Evolutionary conservation across 2,797 vertebrate genomes (phyloP), one percentile per base, ranked within the genome.

Genomic region (Eulemur mongoz): DNA sequence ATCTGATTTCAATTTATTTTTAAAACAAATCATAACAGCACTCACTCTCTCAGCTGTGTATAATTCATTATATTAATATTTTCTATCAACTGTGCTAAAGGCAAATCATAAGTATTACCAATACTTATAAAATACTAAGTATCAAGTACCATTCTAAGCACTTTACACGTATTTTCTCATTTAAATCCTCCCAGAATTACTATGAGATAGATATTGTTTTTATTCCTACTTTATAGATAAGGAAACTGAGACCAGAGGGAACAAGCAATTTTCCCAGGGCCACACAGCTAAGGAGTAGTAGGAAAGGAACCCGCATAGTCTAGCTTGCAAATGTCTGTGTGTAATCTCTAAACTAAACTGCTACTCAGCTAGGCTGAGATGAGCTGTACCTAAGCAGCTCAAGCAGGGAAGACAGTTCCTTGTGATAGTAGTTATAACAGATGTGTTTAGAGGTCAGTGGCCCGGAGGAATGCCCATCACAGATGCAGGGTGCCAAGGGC

Each of bases 1-100:
- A 0, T 45, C 45, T 81, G 65, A 54, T 86, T 87, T 88, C 6
- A 87, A 38, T 96, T 83, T 86, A 80, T 65, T 89, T 89, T 84
- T 67, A 10, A 89, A 89, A 63, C 45, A 25, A 32, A 48, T 48
- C 48, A 15, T 76, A 92, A 65, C 1, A 82, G 27, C 30, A 27
- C 23, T 63, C 30, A 18, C 57, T n/a, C 48, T 27, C 14, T 38
- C 14, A 15, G 25, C 73, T 86, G 32, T 54, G 3, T 50, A 4
- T 63, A 63, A 48, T 65, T 52, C 48, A 30, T 81, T 43, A 30
- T 59, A 9, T 67, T 73, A 40, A 30, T 65, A 38, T 72, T 75
- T 54, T 78, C 52, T 82, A 20, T 65, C 40, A 2, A 35, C 38
- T 12, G 0, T 73, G 17, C 38, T 50, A 87, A 87, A 80, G 70